Percentiles rank a stretch among this genome's conserved stretches.
Conservation (phyloP, 2,888 invertebrate species). For the Agrotis segetum region DNA sequence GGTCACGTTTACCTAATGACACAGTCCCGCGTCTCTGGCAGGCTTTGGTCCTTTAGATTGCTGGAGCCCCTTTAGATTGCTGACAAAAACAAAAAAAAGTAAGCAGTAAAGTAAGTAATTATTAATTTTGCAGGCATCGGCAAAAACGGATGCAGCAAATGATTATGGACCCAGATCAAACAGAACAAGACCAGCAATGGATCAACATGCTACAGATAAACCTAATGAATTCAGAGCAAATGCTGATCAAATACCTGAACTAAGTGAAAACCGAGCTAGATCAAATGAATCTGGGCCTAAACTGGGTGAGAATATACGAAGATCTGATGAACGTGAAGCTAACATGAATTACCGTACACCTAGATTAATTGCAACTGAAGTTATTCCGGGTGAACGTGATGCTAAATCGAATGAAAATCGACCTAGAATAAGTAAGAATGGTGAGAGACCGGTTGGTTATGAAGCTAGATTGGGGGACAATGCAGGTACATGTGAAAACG, state of each 20-base stretch:
- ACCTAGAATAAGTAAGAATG: too few species aligned
- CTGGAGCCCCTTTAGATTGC: too few species aligned
- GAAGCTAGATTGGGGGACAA: neutral
- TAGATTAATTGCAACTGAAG: neutral
- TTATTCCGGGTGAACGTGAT: neutral
- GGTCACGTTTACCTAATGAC: too few species aligned
- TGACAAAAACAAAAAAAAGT: too few species aligned
- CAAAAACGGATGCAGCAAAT: conserved; percentile 2
- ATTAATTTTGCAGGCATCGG: conserved; percentile 18
- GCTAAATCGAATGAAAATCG: neutral
- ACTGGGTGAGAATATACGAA: too few species aligned
- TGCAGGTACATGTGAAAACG: neutral
- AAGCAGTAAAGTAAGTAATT: neutral
- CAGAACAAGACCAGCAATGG: neutral
- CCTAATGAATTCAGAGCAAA: neutral
- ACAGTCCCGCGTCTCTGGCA: too few species aligned
- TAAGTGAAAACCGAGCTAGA: neutral
- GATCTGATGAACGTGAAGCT: too few species aligned
- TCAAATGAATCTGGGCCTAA: neutral
- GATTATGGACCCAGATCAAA: neutral
- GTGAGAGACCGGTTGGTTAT: neutral
- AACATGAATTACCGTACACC: too few species aligned
- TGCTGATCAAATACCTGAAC: too few species aligned
- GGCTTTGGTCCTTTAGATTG: too few species aligned
- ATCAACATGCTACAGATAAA: neutral